Evolutionary conservation across 2,113 vertebrate species (phyloP).

Genomic region (Ahaetulla prasina): DNA sequence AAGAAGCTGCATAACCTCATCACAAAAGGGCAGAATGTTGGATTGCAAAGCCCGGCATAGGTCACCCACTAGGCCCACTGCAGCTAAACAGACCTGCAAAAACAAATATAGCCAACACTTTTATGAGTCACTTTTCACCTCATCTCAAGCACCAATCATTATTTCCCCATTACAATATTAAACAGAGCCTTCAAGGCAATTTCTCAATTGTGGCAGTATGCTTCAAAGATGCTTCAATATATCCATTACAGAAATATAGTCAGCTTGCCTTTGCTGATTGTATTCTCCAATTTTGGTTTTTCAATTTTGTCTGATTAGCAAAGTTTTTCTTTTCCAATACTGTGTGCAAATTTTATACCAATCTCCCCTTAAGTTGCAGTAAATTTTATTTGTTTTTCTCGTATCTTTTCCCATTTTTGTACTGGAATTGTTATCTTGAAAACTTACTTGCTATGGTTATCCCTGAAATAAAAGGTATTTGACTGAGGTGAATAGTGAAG

Average conservation of each 20-base stretch:
- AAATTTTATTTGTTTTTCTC: neutral
- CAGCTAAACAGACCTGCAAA: slow-evolving; percentile 92
- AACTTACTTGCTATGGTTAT: neutral
- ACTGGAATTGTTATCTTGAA: neutral
- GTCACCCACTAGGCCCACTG: slow-evolving; percentile 94
- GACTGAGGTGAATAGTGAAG: neutral
- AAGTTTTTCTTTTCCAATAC: neutral
- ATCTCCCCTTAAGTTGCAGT: neutral
- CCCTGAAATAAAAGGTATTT: neutral
- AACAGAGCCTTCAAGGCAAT: accelerated
- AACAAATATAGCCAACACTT: slow-evolving; percentile 25
- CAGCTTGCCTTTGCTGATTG: neutral
- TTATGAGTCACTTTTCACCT: slow-evolving; percentile 17
- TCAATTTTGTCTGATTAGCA: neutral
- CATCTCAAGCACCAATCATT: neutral
- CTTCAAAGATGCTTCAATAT: neutral
- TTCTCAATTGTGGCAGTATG: neutral
- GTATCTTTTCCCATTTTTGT: neutral
- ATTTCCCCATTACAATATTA: neutral
- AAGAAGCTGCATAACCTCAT: slow-evolving; percentile 97
- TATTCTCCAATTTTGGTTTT: neutral
- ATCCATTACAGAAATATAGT: neutral
- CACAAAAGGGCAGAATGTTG: slow-evolving; percentile 95
- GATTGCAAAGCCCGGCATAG: slow-evolving; percentile 89
- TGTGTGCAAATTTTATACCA: neutral